phyloP scores from a whole-genome alignment of 2,113 vertebrate genomes.

The Bufo gargarizans region DNA sequence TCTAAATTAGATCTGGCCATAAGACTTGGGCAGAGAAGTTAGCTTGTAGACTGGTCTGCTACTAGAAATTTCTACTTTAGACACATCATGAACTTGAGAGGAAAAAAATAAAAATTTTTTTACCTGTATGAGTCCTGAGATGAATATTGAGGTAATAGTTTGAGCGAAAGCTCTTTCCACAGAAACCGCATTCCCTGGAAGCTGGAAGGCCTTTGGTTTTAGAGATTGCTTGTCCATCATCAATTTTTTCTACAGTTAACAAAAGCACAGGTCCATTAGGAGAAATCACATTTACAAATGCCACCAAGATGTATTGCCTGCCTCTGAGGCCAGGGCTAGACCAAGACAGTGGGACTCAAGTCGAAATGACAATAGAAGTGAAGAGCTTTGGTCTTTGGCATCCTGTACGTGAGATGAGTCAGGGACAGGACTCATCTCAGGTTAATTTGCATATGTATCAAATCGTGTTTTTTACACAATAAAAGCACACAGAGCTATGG shows the following conservation, averaged over 20 bases:
- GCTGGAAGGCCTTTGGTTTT: conserved; percentile 83
- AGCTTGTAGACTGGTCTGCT: no score
- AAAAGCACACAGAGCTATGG: no score
- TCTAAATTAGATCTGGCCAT: no score
- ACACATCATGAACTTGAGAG: no score
- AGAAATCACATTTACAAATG: not conserved
- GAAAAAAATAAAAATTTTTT: conserved; percentile 51
- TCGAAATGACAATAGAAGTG: no score
- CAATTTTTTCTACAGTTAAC: conserved; percentile 76
- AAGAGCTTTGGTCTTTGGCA: no score
- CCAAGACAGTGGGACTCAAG: not conserved
- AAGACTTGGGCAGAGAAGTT: no score
- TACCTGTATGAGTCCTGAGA: conserved; percentile 98
- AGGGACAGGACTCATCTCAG: no score
- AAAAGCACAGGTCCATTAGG: not conserved
- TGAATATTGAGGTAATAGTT: conserved; percentile 99
- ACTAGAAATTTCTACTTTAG: not conserved
- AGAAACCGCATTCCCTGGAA: conserved; percentile 91
- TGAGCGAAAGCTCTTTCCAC: conserved; percentile 94
- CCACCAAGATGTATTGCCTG: not conserved
- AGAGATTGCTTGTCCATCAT: conserved; percentile 79
- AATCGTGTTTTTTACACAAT: no score
- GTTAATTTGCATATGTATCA: no score
- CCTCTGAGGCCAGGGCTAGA: not conserved
- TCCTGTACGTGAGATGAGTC: no score